A percentile compares a stretch with the other conserved stretches of the same genome.
Conservation (phyloP, 2,888 invertebrate species). For the Rhagonycha fulva region DNA sequence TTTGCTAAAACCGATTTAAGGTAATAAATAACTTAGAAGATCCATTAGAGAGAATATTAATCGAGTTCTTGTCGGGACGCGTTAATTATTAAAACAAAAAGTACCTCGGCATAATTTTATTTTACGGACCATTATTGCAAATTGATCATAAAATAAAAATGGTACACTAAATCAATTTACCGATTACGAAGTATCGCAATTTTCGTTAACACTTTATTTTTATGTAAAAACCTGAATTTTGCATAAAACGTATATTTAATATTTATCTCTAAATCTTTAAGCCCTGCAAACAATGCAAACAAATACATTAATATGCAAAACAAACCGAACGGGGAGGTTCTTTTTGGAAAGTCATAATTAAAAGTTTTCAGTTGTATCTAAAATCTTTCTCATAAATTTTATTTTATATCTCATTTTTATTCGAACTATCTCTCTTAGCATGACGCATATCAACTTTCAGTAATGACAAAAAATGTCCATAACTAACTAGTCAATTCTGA, state of each 20-base stretch:
- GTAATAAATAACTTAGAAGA: conserved; percentile 51
- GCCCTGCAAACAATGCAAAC: background rate
- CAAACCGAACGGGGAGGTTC: background rate
- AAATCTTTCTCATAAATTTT: background rate
- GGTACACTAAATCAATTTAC: background rate
- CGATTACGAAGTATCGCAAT: background rate
- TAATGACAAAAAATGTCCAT: background rate
- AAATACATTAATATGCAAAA: background rate
- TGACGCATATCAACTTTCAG: background rate
- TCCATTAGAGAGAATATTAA: conserved; percentile 52
- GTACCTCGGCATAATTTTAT: background rate
- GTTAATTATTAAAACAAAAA: conserved; percentile 31
- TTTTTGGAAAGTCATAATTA: background rate
- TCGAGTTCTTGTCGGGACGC: conserved; percentile 37
- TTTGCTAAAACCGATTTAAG: conserved; percentile 36
- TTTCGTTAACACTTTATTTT: background rate
- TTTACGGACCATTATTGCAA: background rate
- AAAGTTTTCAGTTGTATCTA: background rate
- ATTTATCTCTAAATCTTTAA: background rate
- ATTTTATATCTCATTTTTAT: background rate
- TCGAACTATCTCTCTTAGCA: background rate
- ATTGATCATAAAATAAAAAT: background rate
- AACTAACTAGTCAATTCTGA: background rate
- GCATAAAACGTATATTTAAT: background rate
- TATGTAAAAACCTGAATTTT: background rate